Evolutionary conservation across 1,140 invertebrate genomes (phyloP), one percentile per base, ranked within the genome.

Genomic region (Melanaphis sacchari): DNA sequence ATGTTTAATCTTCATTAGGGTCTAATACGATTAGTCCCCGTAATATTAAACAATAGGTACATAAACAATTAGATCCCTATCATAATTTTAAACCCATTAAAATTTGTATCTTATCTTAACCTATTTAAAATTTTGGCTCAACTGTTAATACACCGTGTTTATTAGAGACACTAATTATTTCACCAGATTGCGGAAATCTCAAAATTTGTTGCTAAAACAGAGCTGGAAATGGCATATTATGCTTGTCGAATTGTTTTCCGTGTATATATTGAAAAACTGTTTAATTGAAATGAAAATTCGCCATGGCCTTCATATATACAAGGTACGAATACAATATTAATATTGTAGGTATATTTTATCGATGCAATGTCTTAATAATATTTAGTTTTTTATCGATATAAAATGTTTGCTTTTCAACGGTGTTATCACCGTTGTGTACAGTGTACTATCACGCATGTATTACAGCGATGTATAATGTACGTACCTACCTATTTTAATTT

Each of bases 201-300:
- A 89, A 89, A n/a, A 76, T 89, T 89, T 54, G 88, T 89, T 36
- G n/a, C 38, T 89, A 89, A 89, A 54, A 54, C 46, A 82, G 81
- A 40, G 6, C 22, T 82, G 81, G 36, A 82, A 82, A 82, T 22
- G 81, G 81, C 22, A 21, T 87, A 87, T 40, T 46, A n/a, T 7
- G 87, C 85, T 38, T 88, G 8, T 88, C 43, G n/a, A 88, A 88
- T 52, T 52, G 85, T 88, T 52, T 88, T 88, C 38, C 8, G 41
- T 18, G 4, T 15, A 1, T 43, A 26, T 9, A 31, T 89, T 6
- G 88, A 89, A 24, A 38, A 54, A 89, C 38, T 49, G 22, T 40
- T 15, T 24, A 40, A 89, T 89, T 52, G 18, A 54, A 89, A 54
- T 89, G 49, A 52, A 54, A 89, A 89, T 89, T 89, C n/a, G 36